Conservation (phyloP, 2,113 vertebrate species). For the Myodes glareolus region DNA sequence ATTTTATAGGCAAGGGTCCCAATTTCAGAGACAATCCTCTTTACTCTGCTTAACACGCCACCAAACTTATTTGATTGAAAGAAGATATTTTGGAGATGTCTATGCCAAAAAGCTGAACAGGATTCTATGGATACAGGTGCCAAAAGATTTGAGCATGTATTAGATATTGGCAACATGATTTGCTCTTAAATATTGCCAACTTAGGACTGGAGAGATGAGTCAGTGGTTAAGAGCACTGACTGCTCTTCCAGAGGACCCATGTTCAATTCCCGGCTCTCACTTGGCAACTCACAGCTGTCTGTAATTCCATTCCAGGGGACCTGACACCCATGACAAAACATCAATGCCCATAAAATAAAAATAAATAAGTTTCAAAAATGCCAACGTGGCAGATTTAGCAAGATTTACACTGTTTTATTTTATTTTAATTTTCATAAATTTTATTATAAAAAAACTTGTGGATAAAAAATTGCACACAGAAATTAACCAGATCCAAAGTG, state of each 20-base stretch:
- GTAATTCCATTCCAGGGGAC: too few relatives aligned
- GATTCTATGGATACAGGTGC: not conserved
- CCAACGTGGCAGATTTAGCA: conserved; percentile 1
- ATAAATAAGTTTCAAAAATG: not conserved
- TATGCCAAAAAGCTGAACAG: not conserved
- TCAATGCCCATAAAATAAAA: too few relatives aligned
- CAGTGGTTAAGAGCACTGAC: too few relatives aligned
- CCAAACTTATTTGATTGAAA: not conserved
- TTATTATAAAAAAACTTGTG: too few relatives aligned
- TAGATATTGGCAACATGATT: conserved; percentile 20
- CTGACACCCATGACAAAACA: too few relatives aligned
- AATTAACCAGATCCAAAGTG: too few relatives aligned
- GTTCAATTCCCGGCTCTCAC: too few relatives aligned
- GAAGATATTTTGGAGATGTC: not conserved
- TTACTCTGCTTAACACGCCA: not conserved
- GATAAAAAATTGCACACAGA: too few relatives aligned
- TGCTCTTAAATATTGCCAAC: conserved; percentile 10
- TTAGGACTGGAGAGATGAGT: not conserved
- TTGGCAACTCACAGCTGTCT: too few relatives aligned
- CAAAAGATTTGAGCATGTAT: not conserved
- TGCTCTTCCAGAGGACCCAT: too few relatives aligned
- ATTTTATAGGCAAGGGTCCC: not conserved
- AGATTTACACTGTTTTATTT: not conserved
- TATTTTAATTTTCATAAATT: too few relatives aligned
- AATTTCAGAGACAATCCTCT: not conserved